Base-by-base conservation (phyloP, 1,140 invertebrate species). In the Papilio aristodemus region DNA sequence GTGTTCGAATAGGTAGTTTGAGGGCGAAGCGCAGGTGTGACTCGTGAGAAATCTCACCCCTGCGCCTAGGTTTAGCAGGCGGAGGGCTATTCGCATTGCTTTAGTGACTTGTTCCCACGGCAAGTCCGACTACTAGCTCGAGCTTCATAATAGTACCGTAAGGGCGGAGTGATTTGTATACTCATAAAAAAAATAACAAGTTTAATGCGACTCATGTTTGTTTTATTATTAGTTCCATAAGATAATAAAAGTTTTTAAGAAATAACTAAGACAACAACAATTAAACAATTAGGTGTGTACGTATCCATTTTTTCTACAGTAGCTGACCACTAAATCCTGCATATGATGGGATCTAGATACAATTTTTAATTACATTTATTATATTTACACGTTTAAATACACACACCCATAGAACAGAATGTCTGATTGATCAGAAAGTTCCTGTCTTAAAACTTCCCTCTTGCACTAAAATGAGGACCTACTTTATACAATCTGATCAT, bases 21-120 rank as follows among this genome's bases (percentile, higher is more conserved):
- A 81, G 79, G 77, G 79, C 71, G 62, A 66, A 14, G 43, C 27
- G 78, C 78, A 80, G 78, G 78, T 80, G 78, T 74, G 77, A 72
- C 62, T 72, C 73, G 76, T 80, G 76, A 76, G 78, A 80, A 80
- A 76, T 74, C 78, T 76, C 67, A 76, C 76, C 78, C 76, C 76
- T 77, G 62, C 27, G 27, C 39, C 62, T 69, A 68, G 67, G 46
- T 59, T 57, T 25, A 50, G 50, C 22, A 59, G 68, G 68, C 68
- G 68, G 57, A 69, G 68, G 68, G 68, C 68, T 19, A 54, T 39
- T 41, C 43, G 43, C 54, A 59, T 27, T 46, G 57, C 54, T 11
- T 36, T 63, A 63, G 41, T 70, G 70, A 43, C 62, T 64, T 43
- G 11, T 64, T 64, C 62, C 62, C 62, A 64, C 62, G 62, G 39